A percentile compares a stretch with the other conserved stretches of the same genome.
Evolutionary conservation across 2,797 vertebrate genomes (phyloP).

Genomic region (Caiman crocodilus): DNA sequence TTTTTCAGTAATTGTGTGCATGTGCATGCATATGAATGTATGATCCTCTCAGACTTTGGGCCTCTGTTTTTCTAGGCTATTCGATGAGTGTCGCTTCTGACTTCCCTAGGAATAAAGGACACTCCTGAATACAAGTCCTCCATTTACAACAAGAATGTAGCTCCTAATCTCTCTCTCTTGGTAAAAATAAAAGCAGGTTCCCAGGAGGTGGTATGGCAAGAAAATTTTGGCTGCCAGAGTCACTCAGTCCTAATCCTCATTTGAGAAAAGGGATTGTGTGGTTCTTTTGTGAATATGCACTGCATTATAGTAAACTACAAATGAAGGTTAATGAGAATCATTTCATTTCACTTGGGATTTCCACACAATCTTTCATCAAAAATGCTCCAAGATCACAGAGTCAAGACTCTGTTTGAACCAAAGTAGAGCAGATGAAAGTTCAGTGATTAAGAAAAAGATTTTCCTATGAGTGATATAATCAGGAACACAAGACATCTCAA

Average conservation of each 20-base stretch:
- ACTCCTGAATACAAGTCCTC: not conserved
- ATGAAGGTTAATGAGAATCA: not conserved
- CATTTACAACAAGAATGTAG: not conserved
- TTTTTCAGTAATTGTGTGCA: not conserved
- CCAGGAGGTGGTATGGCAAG: not conserved
- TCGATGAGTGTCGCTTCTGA: not conserved
- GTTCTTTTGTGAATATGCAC: fast-evolving
- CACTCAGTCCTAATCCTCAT: not conserved
- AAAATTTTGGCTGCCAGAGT: not conserved
- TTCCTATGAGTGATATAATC: not conserved
- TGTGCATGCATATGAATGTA: not conserved
- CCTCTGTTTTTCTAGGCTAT: not conserved
- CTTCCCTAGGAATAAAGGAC: not conserved
- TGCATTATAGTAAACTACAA: fast-evolving
- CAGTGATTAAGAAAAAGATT: not conserved
- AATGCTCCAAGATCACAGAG: not conserved
- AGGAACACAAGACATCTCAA: not conserved
- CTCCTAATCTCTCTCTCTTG: not conserved
- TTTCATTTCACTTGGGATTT: not conserved
- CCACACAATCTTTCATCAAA: not conserved
- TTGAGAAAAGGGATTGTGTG: not conserved
- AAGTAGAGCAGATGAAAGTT: not conserved
- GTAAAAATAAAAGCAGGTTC: not conserved
- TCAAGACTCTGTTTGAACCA: not conserved
- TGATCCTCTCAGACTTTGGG: not conserved